Conservation (phyloP, 2,888 invertebrate genomes). For the Rhogogaster chlorosoma region DNA sequence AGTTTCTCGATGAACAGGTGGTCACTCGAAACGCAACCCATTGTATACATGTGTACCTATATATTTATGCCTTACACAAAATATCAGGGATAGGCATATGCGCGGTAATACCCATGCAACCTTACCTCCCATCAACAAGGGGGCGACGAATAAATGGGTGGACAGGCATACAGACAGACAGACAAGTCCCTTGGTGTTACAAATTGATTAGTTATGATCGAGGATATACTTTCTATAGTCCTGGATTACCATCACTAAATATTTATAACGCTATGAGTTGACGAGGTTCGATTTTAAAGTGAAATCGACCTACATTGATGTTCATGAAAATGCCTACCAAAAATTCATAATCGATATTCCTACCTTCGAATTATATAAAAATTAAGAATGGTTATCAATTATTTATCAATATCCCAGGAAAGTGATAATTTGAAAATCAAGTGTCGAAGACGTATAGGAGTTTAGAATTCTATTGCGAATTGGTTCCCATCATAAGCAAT, state of each 20-base stretch:
- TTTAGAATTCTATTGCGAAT: too few species aligned
- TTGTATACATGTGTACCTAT: conserved; percentile 59
- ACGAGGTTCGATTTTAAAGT: neutral
- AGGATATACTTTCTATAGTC: neutral
- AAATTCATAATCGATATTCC: neutral
- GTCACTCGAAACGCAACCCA: conserved; percentile 63
- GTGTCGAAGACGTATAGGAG: too few species aligned
- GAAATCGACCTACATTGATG: neutral
- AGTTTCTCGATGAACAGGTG: conserved; percentile 66
- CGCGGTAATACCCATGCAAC: conserved; percentile 69
- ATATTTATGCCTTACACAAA: conserved; percentile 58
- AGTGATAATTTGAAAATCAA: too few species aligned
- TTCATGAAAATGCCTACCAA: neutral
- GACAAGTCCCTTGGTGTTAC: conserved; percentile 37
- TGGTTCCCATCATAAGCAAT: too few species aligned
- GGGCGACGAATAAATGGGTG: neutral
- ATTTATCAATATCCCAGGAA: too few species aligned
- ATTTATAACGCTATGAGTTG: neutral
- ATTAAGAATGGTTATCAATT: too few species aligned
- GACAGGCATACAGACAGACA: conserved; percentile 12
- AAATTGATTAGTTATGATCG: conserved; percentile 42
- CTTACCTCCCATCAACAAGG: conserved; percentile 46
- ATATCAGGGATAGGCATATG: conserved; percentile 68
- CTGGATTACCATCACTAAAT: conserved; percentile 9
- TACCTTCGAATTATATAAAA: too few species aligned